phyloP scores from a whole-genome alignment of 2,888 invertebrate genomes.

The Coenonympha arcania region DNA sequence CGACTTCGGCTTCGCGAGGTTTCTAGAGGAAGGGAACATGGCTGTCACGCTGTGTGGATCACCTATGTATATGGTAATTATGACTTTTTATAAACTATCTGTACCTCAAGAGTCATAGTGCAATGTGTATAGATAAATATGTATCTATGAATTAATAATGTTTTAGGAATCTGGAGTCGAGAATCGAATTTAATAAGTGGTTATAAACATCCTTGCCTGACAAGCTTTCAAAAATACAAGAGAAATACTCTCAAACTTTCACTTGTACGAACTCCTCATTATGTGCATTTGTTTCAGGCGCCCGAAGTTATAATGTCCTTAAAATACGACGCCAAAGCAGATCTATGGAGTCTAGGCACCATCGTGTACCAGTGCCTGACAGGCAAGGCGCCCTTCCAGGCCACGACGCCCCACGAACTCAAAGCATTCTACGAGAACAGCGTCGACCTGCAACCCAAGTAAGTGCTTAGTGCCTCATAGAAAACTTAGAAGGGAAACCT shows the following conservation, averaged over 20 bases:
- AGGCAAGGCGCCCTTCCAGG: slow-evolving; percentile 98
- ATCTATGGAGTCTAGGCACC: slow-evolving; percentile 98
- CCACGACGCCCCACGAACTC: slow-evolving; percentile 96
- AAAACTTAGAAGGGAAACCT: neutral
- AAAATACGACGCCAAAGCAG: slow-evolving; percentile 99
- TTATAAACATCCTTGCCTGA: neutral
- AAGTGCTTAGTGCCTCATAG: slow-evolving; percentile 44
- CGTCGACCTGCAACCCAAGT: slow-evolving; percentile 91
- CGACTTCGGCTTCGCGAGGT: slow-evolving; percentile 99
- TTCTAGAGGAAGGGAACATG: slow-evolving; percentile 99
- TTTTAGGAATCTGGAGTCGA: neutral
- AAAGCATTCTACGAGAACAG: slow-evolving; percentile 98
- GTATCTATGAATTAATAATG: too few species aligned
- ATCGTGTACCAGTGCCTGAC: slow-evolving; percentile 99
- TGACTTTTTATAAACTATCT: neutral
- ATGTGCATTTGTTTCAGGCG: slow-evolving; percentile 75
- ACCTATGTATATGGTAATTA: slow-evolving; percentile 98
- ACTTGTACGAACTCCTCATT: neutral
- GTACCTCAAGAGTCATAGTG: too few species aligned
- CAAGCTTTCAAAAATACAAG: neutral
- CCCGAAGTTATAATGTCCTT: slow-evolving; percentile 99
- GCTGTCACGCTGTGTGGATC: slow-evolving; percentile 99
- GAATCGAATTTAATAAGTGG: neutral
- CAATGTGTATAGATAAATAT: too few species aligned
- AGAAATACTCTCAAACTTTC: neutral